Evolutionary conservation across 2,113 vertebrate genomes (phyloP).

Genomic region (Pituophis catenifer): DNA sequence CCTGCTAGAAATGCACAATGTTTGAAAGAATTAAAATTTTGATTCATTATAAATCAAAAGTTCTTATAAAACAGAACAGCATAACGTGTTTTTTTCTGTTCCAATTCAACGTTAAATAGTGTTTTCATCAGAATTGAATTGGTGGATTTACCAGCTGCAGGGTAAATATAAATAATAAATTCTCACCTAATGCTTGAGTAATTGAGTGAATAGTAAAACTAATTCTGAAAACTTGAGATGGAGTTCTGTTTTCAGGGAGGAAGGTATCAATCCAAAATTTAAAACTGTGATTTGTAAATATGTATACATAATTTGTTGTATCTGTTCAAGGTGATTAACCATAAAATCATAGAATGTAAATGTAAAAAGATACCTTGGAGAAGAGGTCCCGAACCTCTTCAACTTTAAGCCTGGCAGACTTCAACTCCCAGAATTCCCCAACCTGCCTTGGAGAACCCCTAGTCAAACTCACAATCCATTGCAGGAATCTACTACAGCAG

Average conservation of each 20-base stretch:
- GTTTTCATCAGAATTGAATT: background rate
- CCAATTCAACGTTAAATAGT: background rate
- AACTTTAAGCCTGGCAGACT: too few species aligned
- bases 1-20: background rate
- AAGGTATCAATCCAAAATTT: background rate
- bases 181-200: background rate
- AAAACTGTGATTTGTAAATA: background rate
- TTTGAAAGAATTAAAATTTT: background rate
- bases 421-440: too few species aligned
- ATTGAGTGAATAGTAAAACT: background rate
- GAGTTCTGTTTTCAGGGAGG: background rate
- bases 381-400: too few species aligned
- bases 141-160: background rate
- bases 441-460: background rate
- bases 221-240: background rate
- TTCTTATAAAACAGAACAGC: background rate
- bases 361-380: background rate
- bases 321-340: background rate
- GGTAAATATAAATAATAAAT: background rate
- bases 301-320: background rate
- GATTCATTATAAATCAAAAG: background rate
- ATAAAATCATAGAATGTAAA: background rate
- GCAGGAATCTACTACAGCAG: background rate
- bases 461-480: background rate
- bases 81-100: background rate